Evolutionary conservation across 1,140 invertebrate genomes (phyloP), one percentile per base, ranked within the genome.

Genomic region (Eueides isabella): DNA sequence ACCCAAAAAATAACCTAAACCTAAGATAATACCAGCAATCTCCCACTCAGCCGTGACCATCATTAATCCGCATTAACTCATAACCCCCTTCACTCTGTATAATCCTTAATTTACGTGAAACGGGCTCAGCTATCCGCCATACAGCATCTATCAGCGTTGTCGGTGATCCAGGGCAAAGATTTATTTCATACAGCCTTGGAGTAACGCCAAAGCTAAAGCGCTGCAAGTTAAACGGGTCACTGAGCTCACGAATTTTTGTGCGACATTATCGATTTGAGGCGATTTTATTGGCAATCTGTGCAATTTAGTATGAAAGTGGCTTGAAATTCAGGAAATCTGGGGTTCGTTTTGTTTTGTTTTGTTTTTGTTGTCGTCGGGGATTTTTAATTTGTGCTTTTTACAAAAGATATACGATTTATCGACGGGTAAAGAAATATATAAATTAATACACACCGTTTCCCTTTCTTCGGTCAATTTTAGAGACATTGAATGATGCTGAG

Each of bases 131-230:
- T 11, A 26, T 26, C 48, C 23, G 7, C 48, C 65, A 41, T 67
- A 29, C 30, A 65, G 67, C 61, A 65, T 76, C 63, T 62, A 76
- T 76, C 69, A 77, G 66, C 71, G 75, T 31, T 67, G 67, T 72
- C 75, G 67, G 75, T 74, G 70, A 74, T 77, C 75, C 75, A 67
- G 75, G 23, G 44, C 19, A 12, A 55, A 71, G 75, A 77, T 77
- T 77, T 77, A 77, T 77, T 62, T 33, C 31, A 28, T 76, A 48
- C 71, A 68, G 63, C 35, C 62, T 73, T 77, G 75, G 75, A 66
- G 31, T 63, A 29, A 35, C 35, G 75, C 75, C 75, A 77, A 77
- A 61, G 44, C 61, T 62, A 67, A 74, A 73, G 41, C 71, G 67
- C 67, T 67, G 72, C 63, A 61, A 48, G 67, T 77, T 73, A 71